Evolutionary conservation across 2,113 vertebrate genomes (phyloP), one percentile per base, ranked within the genome.

Genomic region (Gambusia affinis): DNA sequence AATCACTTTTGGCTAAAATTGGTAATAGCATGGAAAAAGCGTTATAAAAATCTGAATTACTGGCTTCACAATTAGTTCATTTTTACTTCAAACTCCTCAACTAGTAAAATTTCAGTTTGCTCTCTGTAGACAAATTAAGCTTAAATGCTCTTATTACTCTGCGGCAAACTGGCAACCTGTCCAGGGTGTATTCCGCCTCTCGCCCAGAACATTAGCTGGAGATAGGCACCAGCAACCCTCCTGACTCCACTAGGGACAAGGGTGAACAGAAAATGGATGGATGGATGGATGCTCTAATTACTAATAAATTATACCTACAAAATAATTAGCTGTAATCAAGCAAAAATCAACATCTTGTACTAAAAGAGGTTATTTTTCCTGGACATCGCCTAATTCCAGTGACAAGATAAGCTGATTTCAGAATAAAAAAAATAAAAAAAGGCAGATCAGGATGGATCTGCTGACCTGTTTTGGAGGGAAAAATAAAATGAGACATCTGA

Each of bases 301-400:
- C 12, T 73, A 78, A 77, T 73, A 31, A 79, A 83, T 73, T 76
- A 79, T 60, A 74, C 31, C n/a, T 22, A 12, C 76, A 73, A 61
- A 73, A 81, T 77, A 78, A 33, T 47, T 67, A 75, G 47, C 33
- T 80, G 44, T 83, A 76, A 70, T 79, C 29, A 67, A 75, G 61
- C 22, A 61, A 64, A 82, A 68, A 89, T 91, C 76, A 85, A 72
- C 77, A 89, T 81, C 75, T 76, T 80, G 81, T 86, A 81, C 79
- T 68, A 82, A 44, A 47, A 78, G 29, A 74, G 30, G 63, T 86
- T 8, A 60, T 80, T 76, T 85, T 61, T 73, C 72, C 64, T 70
- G 57, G 4, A 72, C 63, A 75, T 80, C 86, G 85, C 73, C 68
- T 64, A 85, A 89, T 89, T 85, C 84, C 42, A 10, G 70, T 47